These are phyloP conservation scores for Drosophila nigromelanica DNA, from an alignment of 1,140 invertebrate genomes.

Conservation along the genomic window DNA sequence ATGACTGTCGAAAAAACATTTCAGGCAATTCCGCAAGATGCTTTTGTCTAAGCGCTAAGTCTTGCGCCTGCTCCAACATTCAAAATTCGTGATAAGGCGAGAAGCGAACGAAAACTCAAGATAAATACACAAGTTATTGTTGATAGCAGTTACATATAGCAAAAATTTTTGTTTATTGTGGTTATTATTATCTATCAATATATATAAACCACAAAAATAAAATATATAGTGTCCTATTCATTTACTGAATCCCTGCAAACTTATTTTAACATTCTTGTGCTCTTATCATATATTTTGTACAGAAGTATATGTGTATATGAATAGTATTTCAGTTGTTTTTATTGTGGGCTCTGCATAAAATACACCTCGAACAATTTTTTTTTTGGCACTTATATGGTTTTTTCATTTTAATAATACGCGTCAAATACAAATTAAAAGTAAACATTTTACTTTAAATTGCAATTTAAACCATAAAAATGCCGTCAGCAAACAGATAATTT, in stretches of 20 bases:
- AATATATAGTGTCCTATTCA: no score
- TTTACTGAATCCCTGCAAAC: no score
- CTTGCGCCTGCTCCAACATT: slow-evolving; percentile 38
- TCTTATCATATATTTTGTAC: no score
- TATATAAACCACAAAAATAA: no score
- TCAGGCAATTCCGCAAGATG: slow-evolving; percentile 66
- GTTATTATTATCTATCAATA: no score
- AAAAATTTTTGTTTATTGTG: background rate
- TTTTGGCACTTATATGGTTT: background rate
- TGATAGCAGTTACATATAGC: slow-evolving; percentile 14
- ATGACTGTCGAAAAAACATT: slow-evolving; percentile 73
- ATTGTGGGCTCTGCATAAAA: background rate
- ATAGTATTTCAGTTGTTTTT: no score
- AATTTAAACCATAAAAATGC: background rate
- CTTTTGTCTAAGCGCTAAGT: slow-evolving; percentile 71
- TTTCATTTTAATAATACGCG: background rate
- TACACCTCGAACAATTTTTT: no score
- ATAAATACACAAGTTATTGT: slow-evolving; percentile 17
- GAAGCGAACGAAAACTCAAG: slow-evolving; percentile 17
- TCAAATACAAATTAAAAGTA: background rate
- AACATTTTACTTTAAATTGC: background rate
- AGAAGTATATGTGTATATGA: no score
- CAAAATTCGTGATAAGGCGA: slow-evolving; percentile 31
- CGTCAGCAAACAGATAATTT: background rate
- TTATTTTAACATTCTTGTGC: no score